These are phyloP conservation scores for Philaethria dido DNA, from an alignment of 2,888 invertebrate genomes.

Conservation along the genomic window DNA sequence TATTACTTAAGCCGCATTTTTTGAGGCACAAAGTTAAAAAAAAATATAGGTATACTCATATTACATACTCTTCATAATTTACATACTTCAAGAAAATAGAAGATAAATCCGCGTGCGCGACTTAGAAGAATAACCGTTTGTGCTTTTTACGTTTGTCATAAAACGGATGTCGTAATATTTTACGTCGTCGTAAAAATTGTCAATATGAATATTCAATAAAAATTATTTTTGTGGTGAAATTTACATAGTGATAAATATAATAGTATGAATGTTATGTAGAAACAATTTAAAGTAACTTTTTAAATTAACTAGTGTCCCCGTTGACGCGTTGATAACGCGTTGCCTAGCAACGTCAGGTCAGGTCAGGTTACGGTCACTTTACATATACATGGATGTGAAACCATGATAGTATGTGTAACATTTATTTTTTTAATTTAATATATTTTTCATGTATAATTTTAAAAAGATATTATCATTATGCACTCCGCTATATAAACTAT, in stretches of 20 bases:
- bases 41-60: not conserved
- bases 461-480: no score
- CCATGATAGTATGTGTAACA: no score
- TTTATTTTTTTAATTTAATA: no score
- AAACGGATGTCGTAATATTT: conserved; percentile 25
- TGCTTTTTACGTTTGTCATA: conserved; percentile 12
- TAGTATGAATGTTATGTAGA: not conserved
- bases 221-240: not conserved
- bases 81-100: not conserved
- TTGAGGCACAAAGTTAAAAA: no score
- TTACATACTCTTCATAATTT: not conserved
- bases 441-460: no score
- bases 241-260: conserved; percentile 2
- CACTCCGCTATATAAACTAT: no score
- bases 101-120: conserved; percentile 14
- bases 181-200: conserved; percentile 20
- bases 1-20: no score
- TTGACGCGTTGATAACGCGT: no score
- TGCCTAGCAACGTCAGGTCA: no score
- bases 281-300: not conserved
- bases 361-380: no score
- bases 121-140: conserved; percentile 11
- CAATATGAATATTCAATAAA: conserved; percentile 31
- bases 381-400: no score
- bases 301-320: no score